Evolutionary conservation across 2,797 vertebrate genomes (phyloP), one percentile per base, ranked within the genome.

Genomic region (Hipposideros larvatus): DNA sequence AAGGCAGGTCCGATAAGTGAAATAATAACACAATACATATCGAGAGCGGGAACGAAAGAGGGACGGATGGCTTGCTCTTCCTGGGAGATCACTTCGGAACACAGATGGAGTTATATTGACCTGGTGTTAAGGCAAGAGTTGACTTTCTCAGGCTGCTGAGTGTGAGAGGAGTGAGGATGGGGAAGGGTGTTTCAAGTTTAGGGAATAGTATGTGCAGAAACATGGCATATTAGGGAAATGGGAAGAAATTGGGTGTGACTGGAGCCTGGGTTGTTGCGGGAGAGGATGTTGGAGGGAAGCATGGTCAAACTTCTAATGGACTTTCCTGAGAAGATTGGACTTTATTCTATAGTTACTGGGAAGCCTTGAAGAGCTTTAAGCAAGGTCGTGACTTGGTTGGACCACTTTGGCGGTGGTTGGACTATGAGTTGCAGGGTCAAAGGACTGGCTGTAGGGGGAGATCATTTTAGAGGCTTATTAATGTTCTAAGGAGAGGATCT

Each of bases 131-230:
- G 59, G 65, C 59, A 71, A 53, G 92, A 57, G 46, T 26, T 0
- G 6, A 37, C 65, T 89, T 82, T 57, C 53, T 91, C 53, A 78
- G 85, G 84, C n/a, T 37, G 75, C 53, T 66, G 61, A 80, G 73
- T 43, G 53, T 41, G 68, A 31, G 71, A 28, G 63, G 53, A 59
- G 19, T 48, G 46, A 43, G 74, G n/a, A 5, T 19, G 34, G 63
- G 63, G 48, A 57, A 68, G 10, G 55, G 41, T 5, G 6, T 57
- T 80, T 73, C 18, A 24, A 41, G 48, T 19, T 0, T 7, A 65
- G 26, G 70, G 63, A 70, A 83, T 8, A 21, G 48, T 57, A 11
- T 11, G 16, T 86, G 14, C 34, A 73, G 85, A 66, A 26, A 31
- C 0, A 1, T 21, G 71, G 37, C 48, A 3, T 19, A 0, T 16